Base-by-base conservation (phyloP, 2,888 invertebrate genomes). In the Melieria crassipennis region DNA sequence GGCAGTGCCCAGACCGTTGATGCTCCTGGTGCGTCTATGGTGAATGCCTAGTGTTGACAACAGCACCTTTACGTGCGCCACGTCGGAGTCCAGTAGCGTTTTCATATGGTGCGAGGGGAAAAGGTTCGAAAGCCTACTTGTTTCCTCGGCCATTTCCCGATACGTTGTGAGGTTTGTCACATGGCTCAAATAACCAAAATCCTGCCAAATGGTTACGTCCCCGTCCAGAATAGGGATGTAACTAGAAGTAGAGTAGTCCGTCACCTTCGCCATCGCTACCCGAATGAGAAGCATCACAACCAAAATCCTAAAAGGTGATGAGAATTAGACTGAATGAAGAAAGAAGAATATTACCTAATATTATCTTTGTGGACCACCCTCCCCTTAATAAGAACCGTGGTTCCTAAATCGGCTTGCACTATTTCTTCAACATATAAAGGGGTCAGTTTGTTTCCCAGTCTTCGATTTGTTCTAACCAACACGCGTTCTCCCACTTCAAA, bases 191-290 rank as follows among this genome's bases (percentile, higher is more conserved):
- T 64, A 64, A 4, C 50, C 30, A 6, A 52, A 64, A n/a, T 66
- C 58, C 9, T 66, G 48, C 50, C 66, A 66, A 6, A 66, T 58
- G 6, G 57, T 11, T 1, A 57, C 58, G 9, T 45, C n/a, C 11
- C 58, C 66, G 30, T 66, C 58, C 10, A 46, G 3, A 66, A 58
- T 30, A 1, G 66, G 66, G 10, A 57, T 66, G 47, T 66, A 66
- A 42, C 57, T 10, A 5, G 66, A 57, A 6, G 46, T 66, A 13
- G 66, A 47, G 11, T 58, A 58, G 30, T 66, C 48, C 4, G 11
- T 66, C 5, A 58, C 13, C 46, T 57, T 66, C 46, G 57, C 48
- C 4, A 57, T 2, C 30, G 47, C 11, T 16, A 46, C 13, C 55
- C 65, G 11, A 43, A 65, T 5, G 10, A 55, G 43, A n/a, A 65